Evolutionary conservation across 2,888 invertebrate genomes (phyloP).

Genomic region (Resseliella maxima): DNA sequence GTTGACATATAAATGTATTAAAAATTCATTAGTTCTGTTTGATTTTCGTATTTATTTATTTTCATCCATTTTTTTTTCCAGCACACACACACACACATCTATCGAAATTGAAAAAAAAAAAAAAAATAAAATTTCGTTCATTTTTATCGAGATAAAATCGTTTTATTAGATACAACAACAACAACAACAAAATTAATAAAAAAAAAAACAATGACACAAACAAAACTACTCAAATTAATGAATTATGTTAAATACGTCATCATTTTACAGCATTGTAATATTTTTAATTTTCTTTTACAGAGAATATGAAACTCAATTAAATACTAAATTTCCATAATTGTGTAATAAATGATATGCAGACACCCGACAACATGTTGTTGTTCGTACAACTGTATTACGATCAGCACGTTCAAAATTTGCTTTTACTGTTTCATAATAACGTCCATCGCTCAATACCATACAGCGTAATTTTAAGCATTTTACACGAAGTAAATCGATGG

Average conservation of each 20-base stretch:
- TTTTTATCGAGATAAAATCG: no score
- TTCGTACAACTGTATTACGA: constrained; percentile 94
- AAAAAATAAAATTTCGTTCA: no score
- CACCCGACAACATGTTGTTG: constrained; percentile 95
- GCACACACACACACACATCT: no score
- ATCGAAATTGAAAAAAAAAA: no score
- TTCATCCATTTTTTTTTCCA: no score
- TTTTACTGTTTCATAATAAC: constrained; percentile 98
- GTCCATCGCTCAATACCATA: constrained; percentile 95
- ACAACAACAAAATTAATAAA: no score
- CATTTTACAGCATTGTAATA: no score
- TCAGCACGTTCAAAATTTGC: constrained; percentile 99
- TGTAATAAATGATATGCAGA: constrained; percentile 92
- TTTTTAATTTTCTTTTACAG: no score
- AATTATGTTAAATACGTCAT: no score
- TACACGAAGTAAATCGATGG: constrained; percentile 95
- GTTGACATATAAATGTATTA: not conserved
- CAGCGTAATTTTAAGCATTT: constrained; percentile 93
- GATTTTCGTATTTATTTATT: not conserved
- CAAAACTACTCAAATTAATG: no score
- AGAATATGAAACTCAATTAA: constrained; percentile 75
- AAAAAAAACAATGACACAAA: no score
- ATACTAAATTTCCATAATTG: constrained; percentile 94
- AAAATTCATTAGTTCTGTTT: not conserved
- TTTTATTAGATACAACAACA: no score